phyloP scores from a whole-genome alignment of 2,888 invertebrate genomes.

The Epirrhoe tristata region DNA sequence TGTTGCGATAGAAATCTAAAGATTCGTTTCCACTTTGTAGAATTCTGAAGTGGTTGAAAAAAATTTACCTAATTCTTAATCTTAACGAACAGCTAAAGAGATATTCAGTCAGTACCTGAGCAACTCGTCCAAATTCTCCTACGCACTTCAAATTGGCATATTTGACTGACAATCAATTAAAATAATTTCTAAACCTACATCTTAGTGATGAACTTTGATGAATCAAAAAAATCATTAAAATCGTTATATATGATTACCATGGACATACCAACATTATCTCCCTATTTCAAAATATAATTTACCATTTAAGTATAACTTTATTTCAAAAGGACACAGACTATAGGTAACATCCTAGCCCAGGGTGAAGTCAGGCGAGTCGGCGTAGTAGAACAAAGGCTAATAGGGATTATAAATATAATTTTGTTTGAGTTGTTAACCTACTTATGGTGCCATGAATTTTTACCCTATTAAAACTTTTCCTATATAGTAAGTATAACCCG shows the following conservation, averaged over 20 bases:
- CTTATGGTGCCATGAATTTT: background rate
- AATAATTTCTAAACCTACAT: too few species aligned
- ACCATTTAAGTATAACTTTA: too few species aligned
- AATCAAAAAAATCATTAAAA: too few species aligned
- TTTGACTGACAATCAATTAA: too few species aligned
- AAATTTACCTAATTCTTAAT: too few species aligned
- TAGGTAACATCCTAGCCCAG: too few species aligned
- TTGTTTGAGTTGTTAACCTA: constrained; percentile 1
- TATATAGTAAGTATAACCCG: background rate
- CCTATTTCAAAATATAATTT: too few species aligned
- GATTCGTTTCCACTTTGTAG: background rate
- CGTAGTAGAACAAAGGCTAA: background rate
- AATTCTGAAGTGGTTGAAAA: background rate
- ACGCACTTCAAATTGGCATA: background rate
- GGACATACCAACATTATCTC: too few species aligned
- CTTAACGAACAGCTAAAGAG: background rate
- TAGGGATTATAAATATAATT: background rate
- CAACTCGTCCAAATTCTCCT: constrained; percentile 1
- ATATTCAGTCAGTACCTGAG: background rate
- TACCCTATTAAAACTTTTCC: constrained; percentile 13
- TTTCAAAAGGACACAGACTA: too few species aligned
- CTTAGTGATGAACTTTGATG: too few species aligned
- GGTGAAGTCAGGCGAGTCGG: too few species aligned
- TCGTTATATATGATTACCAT: too few species aligned
- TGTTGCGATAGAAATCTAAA: background rate